A percentile compares a stretch with the other conserved stretches of the same genome.
Evolutionary conservation across 2,113 vertebrate genomes (phyloP).

Genomic region (Psophia crepitans): DNA sequence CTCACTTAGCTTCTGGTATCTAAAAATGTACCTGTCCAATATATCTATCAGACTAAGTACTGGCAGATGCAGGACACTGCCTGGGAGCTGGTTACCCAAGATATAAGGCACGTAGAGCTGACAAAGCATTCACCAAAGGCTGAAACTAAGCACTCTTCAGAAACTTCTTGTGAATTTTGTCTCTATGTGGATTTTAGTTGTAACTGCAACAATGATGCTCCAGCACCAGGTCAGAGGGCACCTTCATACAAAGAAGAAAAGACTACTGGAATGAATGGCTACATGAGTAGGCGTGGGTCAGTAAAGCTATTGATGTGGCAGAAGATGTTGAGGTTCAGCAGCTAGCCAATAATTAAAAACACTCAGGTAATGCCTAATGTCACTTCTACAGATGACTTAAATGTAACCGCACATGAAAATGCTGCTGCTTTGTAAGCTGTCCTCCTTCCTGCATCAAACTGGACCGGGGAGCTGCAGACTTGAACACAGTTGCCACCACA

Average conservation of each 20-base stretch:
- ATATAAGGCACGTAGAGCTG: fast-evolving
- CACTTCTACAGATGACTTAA: background rate
- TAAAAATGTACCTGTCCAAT: background rate
- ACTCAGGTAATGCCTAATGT: background rate
- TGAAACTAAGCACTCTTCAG: background rate
- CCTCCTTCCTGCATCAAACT: background rate
- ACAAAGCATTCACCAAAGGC: background rate
- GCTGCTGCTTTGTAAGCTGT: background rate
- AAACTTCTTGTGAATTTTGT: background rate
- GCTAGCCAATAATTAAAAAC: background rate
- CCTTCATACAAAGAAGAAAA: background rate
- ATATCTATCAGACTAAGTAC: background rate
- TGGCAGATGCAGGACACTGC: background rate
- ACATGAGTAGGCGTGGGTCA: background rate
- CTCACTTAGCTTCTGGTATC: background rate
- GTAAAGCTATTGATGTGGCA: background rate
- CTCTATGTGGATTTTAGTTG: background rate
- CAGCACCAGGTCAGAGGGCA: background rate
- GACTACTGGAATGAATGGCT: background rate
- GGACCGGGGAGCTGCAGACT: fast-evolving
- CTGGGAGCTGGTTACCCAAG: background rate
- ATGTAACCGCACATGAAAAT: background rate
- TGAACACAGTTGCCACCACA: fast-evolving
- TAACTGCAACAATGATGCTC: background rate
- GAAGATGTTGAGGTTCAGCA: background rate